phyloP scores from a whole-genome alignment of 2,888 invertebrate genomes.

The Apoda limacodes region DNA sequence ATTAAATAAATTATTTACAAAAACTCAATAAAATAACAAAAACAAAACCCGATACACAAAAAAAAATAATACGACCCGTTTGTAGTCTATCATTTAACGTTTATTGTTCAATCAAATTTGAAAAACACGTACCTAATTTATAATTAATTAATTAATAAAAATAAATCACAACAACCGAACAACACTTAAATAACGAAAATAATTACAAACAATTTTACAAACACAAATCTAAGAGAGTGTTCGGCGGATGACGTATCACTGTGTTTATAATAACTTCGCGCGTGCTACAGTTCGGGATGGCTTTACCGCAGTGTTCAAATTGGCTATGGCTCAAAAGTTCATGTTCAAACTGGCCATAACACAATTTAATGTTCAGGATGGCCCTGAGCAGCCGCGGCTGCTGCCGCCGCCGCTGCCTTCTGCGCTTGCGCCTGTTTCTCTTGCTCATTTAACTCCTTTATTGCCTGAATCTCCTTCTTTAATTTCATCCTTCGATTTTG shows the following conservation, averaged over 20 bases:
- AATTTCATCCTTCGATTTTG: constrained; percentile 98
- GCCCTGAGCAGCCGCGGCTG: constrained; percentile 79
- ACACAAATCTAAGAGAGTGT: constrained; percentile 60
- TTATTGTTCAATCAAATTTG: constrained; percentile 56
- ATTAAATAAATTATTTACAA: constrained; percentile 56
- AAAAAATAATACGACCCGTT: constrained; percentile 71
- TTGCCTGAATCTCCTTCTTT: constrained; percentile 98
- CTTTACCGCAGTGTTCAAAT: constrained; percentile 15
- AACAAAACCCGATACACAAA: constrained; percentile 60
- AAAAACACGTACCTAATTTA: constrained; percentile 50
- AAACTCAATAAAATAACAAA: constrained; percentile 64
- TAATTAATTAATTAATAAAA: constrained; percentile 51
- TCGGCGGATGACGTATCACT: constrained; percentile 56
- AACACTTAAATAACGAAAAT: constrained; percentile 67
- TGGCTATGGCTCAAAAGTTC: too few species aligned
- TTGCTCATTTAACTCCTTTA: constrained; percentile 97
- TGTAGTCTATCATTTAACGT: constrained; percentile 65
- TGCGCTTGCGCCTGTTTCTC: constrained; percentile 96
- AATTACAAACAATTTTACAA: constrained; percentile 67
- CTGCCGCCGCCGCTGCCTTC: constrained; percentile 83
- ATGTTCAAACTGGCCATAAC: too few species aligned
- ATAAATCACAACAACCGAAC: constrained; percentile 71
- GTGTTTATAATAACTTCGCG: too few species aligned
- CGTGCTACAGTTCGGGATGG: constrained; percentile 5
- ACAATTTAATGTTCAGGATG: constrained; percentile 70